Percentiles rank a stretch among this genome's conserved stretches.
Conservation (phyloP, 2,797 vertebrate genomes). For the Chanos chanos region DNA sequence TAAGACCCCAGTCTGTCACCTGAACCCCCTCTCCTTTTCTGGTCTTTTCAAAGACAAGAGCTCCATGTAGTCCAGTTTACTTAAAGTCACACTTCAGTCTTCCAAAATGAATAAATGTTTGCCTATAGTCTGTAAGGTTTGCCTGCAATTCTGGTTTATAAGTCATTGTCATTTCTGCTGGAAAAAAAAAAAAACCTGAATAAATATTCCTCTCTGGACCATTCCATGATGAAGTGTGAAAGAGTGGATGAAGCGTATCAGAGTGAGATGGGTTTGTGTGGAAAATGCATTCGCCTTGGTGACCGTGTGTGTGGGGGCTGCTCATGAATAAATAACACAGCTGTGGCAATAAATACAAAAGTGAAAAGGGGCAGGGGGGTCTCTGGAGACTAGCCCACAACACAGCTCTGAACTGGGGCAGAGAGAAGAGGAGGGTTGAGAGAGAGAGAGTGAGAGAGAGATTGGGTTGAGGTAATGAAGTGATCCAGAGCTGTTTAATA, state of each 20-base stretch:
- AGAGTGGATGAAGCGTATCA: constrained; percentile 55
- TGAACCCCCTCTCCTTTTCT: background rate
- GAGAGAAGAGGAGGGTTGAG: background rate
- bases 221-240: constrained; percentile 59
- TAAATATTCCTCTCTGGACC: constrained; percentile 8
- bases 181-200: no score
- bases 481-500: background rate
- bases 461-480: background rate
- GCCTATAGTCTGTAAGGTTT: background rate
- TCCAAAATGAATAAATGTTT: constrained; percentile 15
- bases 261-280: constrained; percentile 51
- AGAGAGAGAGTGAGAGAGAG: constrained; percentile 38
- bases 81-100: background rate
- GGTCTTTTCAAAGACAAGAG: no score
- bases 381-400: constrained; percentile 26
- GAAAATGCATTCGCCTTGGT: constrained; percentile 53
- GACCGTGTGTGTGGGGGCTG: constrained; percentile 44
- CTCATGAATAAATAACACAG: constrained; percentile 65
- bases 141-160: constrained; percentile 24
- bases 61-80: no score
- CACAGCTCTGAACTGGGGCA: constrained; percentile 47
- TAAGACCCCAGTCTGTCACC: background rate
- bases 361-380: constrained; percentile 22
- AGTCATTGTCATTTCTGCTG: constrained; percentile 20
- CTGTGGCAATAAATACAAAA: constrained; percentile 56